A percentile compares a stretch with the other conserved stretches of the same genome.
phyloP scores from a whole-genome alignment of 1,140 invertebrate genomes.

The Neodiprion lecontei region DNA sequence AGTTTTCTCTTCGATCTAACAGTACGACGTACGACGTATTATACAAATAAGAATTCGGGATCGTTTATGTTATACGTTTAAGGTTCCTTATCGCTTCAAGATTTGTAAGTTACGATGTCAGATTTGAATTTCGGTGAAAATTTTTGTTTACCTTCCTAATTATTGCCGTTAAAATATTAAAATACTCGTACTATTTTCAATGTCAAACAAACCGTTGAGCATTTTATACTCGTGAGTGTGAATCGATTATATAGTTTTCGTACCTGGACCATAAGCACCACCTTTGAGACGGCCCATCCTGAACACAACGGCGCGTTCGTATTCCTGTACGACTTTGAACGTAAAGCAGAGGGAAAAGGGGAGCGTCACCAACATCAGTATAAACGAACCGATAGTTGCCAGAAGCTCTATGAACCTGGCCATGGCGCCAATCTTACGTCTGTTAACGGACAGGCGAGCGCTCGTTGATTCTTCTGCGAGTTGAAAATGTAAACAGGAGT shows the following conservation, averaged over 20 bases:
- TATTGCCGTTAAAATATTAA: too few relatives aligned
- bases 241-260: slow-evolving; percentile 39
- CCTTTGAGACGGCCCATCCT: slow-evolving; percentile 75
- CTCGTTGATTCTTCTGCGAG: background rate
- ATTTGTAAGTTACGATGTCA: too few relatives aligned
- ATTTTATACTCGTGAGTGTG: too few relatives aligned
- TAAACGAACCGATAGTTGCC: slow-evolving; percentile 79
- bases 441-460: background rate
- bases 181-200: too few relatives aligned
- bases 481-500: background rate
- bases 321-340: slow-evolving; percentile 84
- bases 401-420: slow-evolving; percentile 78
- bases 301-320: slow-evolving; percentile 81
- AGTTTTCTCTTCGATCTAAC: too few relatives aligned
- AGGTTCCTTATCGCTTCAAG: too few relatives aligned
- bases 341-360: slow-evolving; percentile 86
- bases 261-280: slow-evolving; percentile 79
- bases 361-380: slow-evolving; percentile 81
- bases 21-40: too few relatives aligned
- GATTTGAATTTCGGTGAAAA: too few relatives aligned
- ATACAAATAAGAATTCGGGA: too few relatives aligned
- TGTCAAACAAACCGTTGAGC: too few relatives aligned
- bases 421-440: slow-evolving; percentile 13
- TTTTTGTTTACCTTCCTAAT: too few relatives aligned
- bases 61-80: too few relatives aligned